These are phyloP conservation scores for Enteromius treurensis DNA, from an alignment of 2,797 vertebrate species.

Conservation along the genomic window DNA sequence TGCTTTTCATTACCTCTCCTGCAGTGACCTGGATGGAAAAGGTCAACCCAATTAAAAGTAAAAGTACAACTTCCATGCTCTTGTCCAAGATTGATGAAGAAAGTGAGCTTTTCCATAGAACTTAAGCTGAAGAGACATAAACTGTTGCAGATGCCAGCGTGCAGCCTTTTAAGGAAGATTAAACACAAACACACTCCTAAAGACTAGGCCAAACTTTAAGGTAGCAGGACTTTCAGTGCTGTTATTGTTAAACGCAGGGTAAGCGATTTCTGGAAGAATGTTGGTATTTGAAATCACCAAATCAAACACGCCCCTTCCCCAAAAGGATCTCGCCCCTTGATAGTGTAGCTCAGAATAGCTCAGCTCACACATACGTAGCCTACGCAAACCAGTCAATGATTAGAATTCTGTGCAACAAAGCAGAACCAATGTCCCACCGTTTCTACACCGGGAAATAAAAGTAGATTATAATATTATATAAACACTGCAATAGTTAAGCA, in stretches of 20 bases:
- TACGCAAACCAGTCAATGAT: too few species aligned
- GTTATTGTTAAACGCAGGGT: neutral
- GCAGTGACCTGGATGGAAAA: slow-evolving; percentile 14
- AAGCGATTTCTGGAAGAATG: too few species aligned
- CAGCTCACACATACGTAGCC: too few species aligned
- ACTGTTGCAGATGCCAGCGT: neutral
- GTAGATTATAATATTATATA: neutral
- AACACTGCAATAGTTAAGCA: too few species aligned
- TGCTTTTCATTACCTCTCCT: slow-evolving; percentile 27
- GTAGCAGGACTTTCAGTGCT: neutral
- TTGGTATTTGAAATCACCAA: too few species aligned
- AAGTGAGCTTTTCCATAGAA: neutral
- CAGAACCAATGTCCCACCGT: too few species aligned
- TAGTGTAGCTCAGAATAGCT: too few species aligned
- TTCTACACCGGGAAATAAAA: neutral
- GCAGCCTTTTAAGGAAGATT: neutral
- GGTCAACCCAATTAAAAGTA: slow-evolving; percentile 14
- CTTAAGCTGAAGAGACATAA: neutral
- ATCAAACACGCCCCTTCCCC: too few species aligned
- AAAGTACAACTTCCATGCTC: neutral
- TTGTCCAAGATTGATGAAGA: neutral
- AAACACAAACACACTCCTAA: neutral
- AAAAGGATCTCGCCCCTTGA: too few species aligned
- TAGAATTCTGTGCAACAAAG: too few species aligned
- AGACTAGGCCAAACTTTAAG: neutral